Percentiles rank a stretch among this genome's conserved stretches.
phyloP scores from a whole-genome alignment of 2,888 invertebrate species.

The Mycogona germanica region DNA sequence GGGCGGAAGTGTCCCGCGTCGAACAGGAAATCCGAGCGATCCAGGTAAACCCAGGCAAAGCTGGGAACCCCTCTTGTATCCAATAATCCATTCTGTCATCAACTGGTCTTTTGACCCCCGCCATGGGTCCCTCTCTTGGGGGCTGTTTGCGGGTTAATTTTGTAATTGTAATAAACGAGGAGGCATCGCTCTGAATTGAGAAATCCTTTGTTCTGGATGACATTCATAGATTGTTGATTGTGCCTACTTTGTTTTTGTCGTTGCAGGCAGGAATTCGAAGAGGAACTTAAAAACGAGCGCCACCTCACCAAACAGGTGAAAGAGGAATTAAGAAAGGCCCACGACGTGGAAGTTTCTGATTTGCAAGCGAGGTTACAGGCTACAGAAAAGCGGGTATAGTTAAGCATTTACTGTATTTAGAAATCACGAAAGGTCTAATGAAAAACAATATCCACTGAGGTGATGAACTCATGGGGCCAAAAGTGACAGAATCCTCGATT shows the following conservation, averaged over 20 bases:
- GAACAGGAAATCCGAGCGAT: too few relatives aligned
- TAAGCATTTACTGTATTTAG: not conserved
- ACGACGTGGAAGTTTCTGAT: constrained; percentile 18
- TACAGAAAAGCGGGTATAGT: constrained; percentile 3
- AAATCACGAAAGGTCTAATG: not conserved
- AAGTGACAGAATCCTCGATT: too few relatives aligned
- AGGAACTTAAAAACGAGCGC: constrained; percentile 15
- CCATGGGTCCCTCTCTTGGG: too few relatives aligned
- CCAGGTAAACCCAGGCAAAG: too few relatives aligned
- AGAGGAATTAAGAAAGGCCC: constrained; percentile 14
- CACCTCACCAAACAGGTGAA: constrained; percentile 16
- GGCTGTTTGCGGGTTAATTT: not conserved
- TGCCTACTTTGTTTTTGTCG: not conserved
- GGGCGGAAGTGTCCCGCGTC: too few relatives aligned
- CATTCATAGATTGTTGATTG: too few relatives aligned
- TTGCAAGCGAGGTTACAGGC: constrained; percentile 10
- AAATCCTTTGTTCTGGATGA: not conserved
- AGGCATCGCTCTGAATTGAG: not conserved
- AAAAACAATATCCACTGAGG: too few relatives aligned
- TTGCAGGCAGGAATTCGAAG: constrained; percentile 16
- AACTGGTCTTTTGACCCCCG: too few relatives aligned
- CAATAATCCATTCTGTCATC: too few relatives aligned
- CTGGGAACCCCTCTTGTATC: too few relatives aligned
- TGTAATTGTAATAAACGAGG: not conserved
- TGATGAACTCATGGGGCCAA: too few relatives aligned